Percentiles rank a stretch among this genome's conserved stretches.
Evolutionary conservation across 2,113 vertebrate genomes (phyloP).

Genomic region (Caranx ignobilis): DNA sequence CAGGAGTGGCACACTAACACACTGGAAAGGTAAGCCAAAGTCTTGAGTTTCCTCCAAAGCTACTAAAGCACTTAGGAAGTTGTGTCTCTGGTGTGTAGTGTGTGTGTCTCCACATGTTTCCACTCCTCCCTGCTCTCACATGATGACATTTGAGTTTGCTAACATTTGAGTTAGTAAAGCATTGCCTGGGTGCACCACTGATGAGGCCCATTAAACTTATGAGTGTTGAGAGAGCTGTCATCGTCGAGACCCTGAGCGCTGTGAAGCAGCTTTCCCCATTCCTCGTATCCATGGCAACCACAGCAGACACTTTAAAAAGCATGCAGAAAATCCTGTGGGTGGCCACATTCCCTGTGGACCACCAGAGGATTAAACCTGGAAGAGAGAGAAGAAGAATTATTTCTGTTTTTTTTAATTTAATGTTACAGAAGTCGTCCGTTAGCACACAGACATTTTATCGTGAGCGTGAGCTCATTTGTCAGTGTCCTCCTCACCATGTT

Average conservation of each 20-base stretch:
- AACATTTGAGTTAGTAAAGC: conserved; percentile 60
- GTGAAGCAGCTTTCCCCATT: conserved; percentile 30
- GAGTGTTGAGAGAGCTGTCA: conserved; percentile 51
- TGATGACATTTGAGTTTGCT: conserved; percentile 48
- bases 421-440: neutral
- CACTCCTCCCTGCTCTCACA: conserved; percentile 14
- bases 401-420: neutral
- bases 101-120: neutral
- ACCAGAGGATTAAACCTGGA: conserved; percentile 41
- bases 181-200: conserved; percentile 53
- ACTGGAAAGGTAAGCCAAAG: conserved; percentile 90
- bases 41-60: neutral
- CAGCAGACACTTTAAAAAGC: conserved; percentile 69
- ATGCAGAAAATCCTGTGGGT: conserved; percentile 10
- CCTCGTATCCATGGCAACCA: conserved; percentile 72
- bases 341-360: conserved; percentile 64
- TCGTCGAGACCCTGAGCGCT: conserved; percentile 18
- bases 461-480: neutral
- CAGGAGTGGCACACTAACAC: conserved; percentile 97
- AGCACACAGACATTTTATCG: neutral
- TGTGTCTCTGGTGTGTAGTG: neutral
- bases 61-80: neutral
- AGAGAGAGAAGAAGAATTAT: neutral
- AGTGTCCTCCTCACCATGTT: conserved; percentile 50
- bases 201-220: conserved; percentile 78